Evolutionary conservation across 2,797 vertebrate genomes (phyloP), one percentile per base, ranked within the genome.

Genomic region (Rhynchonycteris naso): DNA sequence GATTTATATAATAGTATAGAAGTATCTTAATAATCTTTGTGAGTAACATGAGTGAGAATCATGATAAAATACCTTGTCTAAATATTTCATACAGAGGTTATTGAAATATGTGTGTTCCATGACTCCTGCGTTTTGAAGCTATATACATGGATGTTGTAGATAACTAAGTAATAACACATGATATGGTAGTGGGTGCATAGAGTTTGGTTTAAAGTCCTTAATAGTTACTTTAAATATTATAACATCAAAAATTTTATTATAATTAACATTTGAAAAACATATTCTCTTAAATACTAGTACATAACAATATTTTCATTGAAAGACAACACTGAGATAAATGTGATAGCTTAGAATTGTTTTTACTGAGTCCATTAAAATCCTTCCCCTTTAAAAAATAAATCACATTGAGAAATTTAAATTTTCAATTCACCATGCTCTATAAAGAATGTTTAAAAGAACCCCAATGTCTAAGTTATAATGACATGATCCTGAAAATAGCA

Each of bases 221-320:
- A 80, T 85, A 86, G 9, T 83, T 88, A 61, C 43, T 76, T 90
- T 38, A 74, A 76, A 47, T 86, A 33, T 86, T 75, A 80, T 75
- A 2, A 66, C 65, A 88, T 88, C 47, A 79, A 58, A 93, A 54
- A 38, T 93, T 16, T 65, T 4, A 8, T 66, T 35, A 7, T 72
- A 84, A 3, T 89, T 71, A 63, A 28, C 78, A 52, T 92, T 93
- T 96, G n/a, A 92, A 84, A 97, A 79, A 65, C n/a, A 8, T 52
- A 43, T n/a, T 95, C 11, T 52, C 26, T 5, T 22, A 54, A 79
- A 65, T 92, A 47, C 7, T 10, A 59, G 0, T 18, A 68, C 2
- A 1, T 86, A 81, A 81, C 63, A 90, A 28, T 38, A 79, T 85
- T 87, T 54, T 85, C 59, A 79, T 14, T 78, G 56, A 82, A 88